Evolutionary conservation across 1,140 invertebrate genomes (phyloP), one percentile per base, ranked within the genome.

Genomic region (Drosophila subobscura): DNA sequence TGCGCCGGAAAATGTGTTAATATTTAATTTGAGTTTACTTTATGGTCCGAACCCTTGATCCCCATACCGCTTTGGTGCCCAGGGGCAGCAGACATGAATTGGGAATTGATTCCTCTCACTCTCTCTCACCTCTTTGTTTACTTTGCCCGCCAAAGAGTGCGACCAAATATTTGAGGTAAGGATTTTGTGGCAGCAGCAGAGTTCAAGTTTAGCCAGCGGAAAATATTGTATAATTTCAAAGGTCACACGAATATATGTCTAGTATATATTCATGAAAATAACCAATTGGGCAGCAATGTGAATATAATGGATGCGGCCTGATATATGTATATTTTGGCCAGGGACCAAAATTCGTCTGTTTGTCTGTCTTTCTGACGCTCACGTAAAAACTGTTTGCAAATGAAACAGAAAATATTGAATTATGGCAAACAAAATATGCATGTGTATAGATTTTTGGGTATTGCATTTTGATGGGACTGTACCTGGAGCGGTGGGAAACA

Each of bases 311-410:
- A 41, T 29, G 46, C 46, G 61, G 27, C 27, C 40, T 49, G 44
- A 70, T 68, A 65, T 70, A 70, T 68, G 52, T 70, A 56, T 8
- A 49, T 76, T 64, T 85, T 85, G 81, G 83, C 84, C 58, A 59
- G 16, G 23, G 42, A 81, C 81, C 81, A 85, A 85, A 85, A 46
- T 80, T 70, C 64, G 37, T 47, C 53, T 79, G 67, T 80, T 56
- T 79, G 47, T 67, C 20, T 49, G 37, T 33, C 22, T 12, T 5
- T 37, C 10, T 37, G 33, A 53, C 59, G 42, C 49, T 20, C 41
- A 29, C 29, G 27, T 47, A 54, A 57, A 46, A 52, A 42, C 5
- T 29, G 37, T 57, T 42, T 49, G 51, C 16, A 46, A 64, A 59
- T 46, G 42, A 29, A 33, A 27, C 37, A 12, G 16, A 72, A 67